phyloP scores from a whole-genome alignment of 2,113 vertebrate genomes.

The Hemichromis elongatus region DNA sequence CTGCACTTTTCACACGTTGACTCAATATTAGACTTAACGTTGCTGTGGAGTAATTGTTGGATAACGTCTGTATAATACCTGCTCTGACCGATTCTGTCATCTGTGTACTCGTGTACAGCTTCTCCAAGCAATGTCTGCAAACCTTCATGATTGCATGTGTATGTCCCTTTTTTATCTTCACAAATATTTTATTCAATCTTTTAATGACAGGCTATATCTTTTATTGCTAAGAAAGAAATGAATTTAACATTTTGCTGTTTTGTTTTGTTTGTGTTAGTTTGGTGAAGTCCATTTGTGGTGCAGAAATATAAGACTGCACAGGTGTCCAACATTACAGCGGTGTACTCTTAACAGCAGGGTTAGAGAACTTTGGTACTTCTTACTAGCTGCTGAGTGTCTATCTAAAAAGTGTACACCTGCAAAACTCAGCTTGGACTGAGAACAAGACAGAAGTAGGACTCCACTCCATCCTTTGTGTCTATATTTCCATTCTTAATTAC shows the following conservation, averaged over 20 bases:
- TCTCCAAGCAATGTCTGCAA: neutral
- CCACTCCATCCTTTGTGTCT: neutral
- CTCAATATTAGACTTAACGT: neutral
- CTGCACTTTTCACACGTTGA: neutral
- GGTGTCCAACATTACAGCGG: neutral
- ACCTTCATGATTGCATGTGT: fast-evolving
- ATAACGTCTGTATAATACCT: fast-evolving
- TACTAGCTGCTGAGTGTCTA: neutral
- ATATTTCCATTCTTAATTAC: fast-evolving
- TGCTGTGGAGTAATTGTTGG: neutral
- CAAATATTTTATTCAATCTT: neutral
- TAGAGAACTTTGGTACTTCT: neutral
- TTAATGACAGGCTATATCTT: neutral
- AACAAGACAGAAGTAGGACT: neutral
- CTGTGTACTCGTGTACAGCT: neutral
- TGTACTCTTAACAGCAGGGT: neutral
- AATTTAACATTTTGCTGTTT: neutral
- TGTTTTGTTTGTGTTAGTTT: neutral
- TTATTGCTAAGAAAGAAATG: neutral
- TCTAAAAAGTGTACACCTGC: neutral
- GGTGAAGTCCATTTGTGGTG: neutral
- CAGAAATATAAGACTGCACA: neutral
- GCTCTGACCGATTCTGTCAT: neutral
- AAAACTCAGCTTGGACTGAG: neutral
- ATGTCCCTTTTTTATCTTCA: neutral